These are phyloP conservation scores for Enteromius thamalakanensis DNA, from an alignment of 2,797 vertebrate species.

Conservation along the genomic window DNA sequence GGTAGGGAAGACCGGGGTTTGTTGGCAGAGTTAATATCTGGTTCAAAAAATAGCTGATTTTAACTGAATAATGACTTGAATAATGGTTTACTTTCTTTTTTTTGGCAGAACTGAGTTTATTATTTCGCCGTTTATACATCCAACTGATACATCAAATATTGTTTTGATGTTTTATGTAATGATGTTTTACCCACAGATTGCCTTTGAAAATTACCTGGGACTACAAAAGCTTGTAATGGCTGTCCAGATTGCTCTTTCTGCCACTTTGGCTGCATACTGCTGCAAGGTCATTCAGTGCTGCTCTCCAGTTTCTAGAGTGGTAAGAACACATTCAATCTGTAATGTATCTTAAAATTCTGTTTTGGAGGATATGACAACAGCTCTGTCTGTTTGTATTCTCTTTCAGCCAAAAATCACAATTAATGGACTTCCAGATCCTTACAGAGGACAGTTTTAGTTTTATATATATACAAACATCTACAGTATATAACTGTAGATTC, in stretches of 20 bases:
- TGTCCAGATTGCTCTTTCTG: slow-evolving; percentile 11
- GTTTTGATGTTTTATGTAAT: neutral
- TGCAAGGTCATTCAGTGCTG: slow-evolving; percentile 34
- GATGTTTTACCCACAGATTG: neutral
- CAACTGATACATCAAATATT: neutral
- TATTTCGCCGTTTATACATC: neutral
- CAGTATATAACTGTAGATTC: neutral
- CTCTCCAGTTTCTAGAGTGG: slow-evolving; percentile 15
- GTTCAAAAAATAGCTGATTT: neutral
- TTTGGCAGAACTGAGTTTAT: neutral
- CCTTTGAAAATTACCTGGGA: neutral
- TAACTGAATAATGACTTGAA: neutral
- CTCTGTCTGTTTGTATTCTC: neutral
- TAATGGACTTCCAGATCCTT: slow-evolving; percentile 52
- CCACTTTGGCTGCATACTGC: slow-evolving; percentile 28
- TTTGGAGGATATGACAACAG: neutral
- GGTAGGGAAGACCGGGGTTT: neutral
- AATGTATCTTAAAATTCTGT: neutral
- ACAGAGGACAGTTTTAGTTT: slow-evolving; percentile 33
- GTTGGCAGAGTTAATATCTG: neutral
- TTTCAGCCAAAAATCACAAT: slow-evolving; percentile 75
- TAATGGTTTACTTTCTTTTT: neutral
- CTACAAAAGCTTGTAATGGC: neutral
- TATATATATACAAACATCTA: neutral
- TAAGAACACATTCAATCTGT: slow-evolving; percentile 28